Conservation (phyloP, 2,797 vertebrate species). For the Enteromius viviparus region DNA sequence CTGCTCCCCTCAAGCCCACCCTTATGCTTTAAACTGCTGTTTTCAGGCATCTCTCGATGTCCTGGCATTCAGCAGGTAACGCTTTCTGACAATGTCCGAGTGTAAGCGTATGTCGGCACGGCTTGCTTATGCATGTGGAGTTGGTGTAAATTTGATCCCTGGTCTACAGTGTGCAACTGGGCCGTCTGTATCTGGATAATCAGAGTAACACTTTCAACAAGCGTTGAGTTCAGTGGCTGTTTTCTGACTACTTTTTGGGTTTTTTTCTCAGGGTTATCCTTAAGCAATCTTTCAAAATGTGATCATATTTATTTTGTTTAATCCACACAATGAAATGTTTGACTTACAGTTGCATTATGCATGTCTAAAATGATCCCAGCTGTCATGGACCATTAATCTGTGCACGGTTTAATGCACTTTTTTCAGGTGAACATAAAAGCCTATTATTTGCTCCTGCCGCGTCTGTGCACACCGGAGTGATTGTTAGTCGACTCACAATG, state of each 20-base stretch:
- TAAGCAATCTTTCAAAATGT: background rate
- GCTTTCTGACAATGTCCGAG: background rate
- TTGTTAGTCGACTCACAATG: conserved; percentile 41
- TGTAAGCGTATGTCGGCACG: conserved; percentile 2
- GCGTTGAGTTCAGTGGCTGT: background rate
- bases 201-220: background rate
- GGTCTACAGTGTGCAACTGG: background rate
- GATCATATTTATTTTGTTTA: conserved; percentile 21
- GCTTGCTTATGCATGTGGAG: background rate
- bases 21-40: conserved; percentile 22
- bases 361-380: conserved; percentile 21
- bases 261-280: background rate
- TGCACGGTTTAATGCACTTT: conserved; percentile 25
- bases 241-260: no score
- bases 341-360: conserved; percentile 22
- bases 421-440: conserved; percentile 42
- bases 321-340: background rate
- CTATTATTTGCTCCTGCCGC: conserved; percentile 45
- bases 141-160: background rate
- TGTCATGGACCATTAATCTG: conserved; percentile 52
- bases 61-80: conserved; percentile 18
- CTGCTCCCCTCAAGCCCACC: conserved; percentile 27
- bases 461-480: conserved; percentile 40
- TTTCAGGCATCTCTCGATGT: conserved; percentile 13
- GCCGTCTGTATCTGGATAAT: background rate